These are phyloP conservation scores for Pterocles gutturalis DNA, from an alignment of 2,113 vertebrate species.

Conservation along the genomic window DNA sequence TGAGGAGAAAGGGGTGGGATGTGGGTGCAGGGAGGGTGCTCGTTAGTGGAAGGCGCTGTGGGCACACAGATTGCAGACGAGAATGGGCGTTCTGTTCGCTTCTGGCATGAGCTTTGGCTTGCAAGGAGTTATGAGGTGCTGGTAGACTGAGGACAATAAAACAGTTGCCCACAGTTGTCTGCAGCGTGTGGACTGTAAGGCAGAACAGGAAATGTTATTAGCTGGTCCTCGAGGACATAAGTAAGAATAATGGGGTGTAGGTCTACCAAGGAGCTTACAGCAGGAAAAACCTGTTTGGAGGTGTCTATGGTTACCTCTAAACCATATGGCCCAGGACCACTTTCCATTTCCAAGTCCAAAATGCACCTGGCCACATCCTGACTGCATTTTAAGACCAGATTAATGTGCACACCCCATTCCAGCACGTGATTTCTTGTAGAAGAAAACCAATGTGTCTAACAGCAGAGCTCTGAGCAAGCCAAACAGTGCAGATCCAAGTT, in stretches of 20 bases:
- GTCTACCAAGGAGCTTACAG: neutral
- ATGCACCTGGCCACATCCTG: neutral
- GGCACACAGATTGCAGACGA: neutral
- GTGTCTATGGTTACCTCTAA: neutral
- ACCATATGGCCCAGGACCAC: neutral
- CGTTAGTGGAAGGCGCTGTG: neutral
- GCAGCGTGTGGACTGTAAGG: neutral
- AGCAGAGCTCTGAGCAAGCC: neutral
- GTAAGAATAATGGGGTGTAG: neutral
- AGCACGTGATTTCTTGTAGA: neutral
- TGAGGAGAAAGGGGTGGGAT: neutral
- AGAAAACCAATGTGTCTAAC: fast-evolving
- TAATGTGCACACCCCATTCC: neutral
- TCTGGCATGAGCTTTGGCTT: neutral
- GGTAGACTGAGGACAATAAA: neutral
- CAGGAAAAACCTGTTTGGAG: neutral
- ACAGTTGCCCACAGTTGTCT: neutral
- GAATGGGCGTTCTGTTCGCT: neutral
- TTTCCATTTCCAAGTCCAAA: neutral
- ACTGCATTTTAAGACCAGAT: neutral
- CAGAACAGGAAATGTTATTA: neutral
- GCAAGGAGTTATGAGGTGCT: constrained; percentile 7
- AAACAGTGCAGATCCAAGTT: neutral
- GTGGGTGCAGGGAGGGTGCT: neutral
- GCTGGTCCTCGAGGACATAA: neutral